These are phyloP conservation scores for Lemur catta DNA, from an alignment of 2,797 vertebrate genomes.

Conservation along the genomic window DNA sequence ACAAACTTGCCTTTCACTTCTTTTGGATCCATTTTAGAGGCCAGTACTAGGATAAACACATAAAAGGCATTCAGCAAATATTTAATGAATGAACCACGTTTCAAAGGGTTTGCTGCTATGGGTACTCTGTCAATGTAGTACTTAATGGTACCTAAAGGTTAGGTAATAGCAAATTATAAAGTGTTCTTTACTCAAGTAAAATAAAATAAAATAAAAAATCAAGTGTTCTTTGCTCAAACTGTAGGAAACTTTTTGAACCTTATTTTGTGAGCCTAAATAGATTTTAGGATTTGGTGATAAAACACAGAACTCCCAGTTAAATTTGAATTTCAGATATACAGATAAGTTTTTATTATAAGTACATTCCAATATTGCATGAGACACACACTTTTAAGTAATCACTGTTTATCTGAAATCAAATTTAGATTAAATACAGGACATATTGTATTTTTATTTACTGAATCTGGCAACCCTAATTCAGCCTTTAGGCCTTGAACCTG, in stretches of 20 bases:
- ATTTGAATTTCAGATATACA: conserved; percentile 40
- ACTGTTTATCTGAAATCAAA: not conserved
- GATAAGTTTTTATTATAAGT: not conserved
- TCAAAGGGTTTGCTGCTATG: conserved; percentile 23
- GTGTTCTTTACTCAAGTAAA: not conserved
- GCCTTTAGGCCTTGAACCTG: not conserved
- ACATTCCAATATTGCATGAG: not conserved
- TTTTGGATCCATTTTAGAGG: not conserved
- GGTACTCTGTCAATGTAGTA: not conserved
- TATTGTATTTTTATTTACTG: not conserved
- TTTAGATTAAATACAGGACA: not conserved
- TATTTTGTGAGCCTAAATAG: not conserved
- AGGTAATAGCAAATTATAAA: conserved; percentile 24
- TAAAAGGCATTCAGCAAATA: conserved; percentile 37
- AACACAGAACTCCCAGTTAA: not conserved
- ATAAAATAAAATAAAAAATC: not conserved
- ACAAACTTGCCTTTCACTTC: not conserved
- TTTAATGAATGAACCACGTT: conserved; percentile 39
- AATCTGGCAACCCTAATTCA: not conserved
- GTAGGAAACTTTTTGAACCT: not conserved
- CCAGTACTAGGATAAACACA: conserved; percentile 6
- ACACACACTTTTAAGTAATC: not conserved
- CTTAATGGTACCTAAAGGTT: not conserved
- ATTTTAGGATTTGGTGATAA: not conserved
- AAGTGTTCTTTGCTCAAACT: not conserved